Evolutionary conservation across 1,140 invertebrate species (phyloP).

Genomic region (Galendromus occidentalis): DNA sequence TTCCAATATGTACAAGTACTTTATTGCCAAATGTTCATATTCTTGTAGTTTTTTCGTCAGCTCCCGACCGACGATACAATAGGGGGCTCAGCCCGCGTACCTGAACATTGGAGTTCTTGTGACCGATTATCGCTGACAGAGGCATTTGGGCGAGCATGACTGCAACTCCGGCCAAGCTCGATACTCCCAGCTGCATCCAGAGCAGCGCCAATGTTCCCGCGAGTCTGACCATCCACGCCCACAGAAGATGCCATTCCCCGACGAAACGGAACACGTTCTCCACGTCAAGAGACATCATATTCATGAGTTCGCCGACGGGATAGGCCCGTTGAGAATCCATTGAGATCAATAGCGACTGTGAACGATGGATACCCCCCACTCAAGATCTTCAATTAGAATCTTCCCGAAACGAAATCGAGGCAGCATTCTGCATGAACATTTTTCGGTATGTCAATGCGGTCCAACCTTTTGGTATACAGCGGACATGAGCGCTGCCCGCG

Average conservation of each 20-base stretch:
- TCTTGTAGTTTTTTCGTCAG: not conserved
- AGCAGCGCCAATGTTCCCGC: slow-evolving; percentile 14
- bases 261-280: slow-evolving; percentile 18
- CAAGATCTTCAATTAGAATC: too few relatives aligned
- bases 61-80: not conserved
- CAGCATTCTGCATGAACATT: too few relatives aligned
- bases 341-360: slow-evolving; percentile 15
- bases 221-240: slow-evolving; percentile 18
- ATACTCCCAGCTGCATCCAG: slow-evolving; percentile 23
- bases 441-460: too few relatives aligned
- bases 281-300: slow-evolving; percentile 19
- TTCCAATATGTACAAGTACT: not conserved
- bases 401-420: too few relatives aligned
- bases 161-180: slow-evolving; percentile 28
- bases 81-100: not conserved
- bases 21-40: not conserved
- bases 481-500: not conserved
- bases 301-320: slow-evolving; percentile 21
- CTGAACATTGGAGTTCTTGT: not conserved
- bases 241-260: slow-evolving; percentile 13
- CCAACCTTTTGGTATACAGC: not conserved
- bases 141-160: slow-evolving; percentile 30
- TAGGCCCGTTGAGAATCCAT: slow-evolving; percentile 14
- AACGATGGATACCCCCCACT: not conserved
- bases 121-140: slow-evolving; percentile 28